Evolutionary conservation across 2,888 invertebrate species (phyloP), one percentile per base, ranked within the genome.

Genomic region (Phalangium opilio): DNA sequence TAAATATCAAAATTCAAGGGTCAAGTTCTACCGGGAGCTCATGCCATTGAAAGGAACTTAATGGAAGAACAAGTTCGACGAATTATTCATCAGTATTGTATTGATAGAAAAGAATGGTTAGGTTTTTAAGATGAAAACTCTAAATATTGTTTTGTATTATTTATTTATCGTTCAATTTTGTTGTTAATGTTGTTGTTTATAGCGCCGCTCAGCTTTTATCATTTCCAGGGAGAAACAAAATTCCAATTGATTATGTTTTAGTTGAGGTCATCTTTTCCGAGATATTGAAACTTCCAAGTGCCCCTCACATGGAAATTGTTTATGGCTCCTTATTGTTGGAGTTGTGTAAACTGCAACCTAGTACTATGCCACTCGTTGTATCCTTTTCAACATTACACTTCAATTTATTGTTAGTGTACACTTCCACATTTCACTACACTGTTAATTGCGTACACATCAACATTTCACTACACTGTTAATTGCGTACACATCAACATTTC

Each of bases 51-150:
- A 66, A 73, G 98, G 50, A 96, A 91, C 67, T 74, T 98, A 1
- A 91, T 99, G 59, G 98, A 99, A 65, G 95, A 96, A 66, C 95
- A 98, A 63, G 72, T 99, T 32, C 81, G 85, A 61, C 86, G 90
- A 59, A 93, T 96, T 34, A 76, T 98, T 54, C 82, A 89, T 63
- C 81, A 84, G 53, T 79, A 85, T 67, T 80, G 81, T 61, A 67
- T 78, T 27, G 95, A 96, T 64, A 73, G 96, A 44, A 95, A 95
- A 67, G 89, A 90, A 63, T 96, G 96, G 78, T 78, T 63, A 57
- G 18, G 15, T 17, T 18, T n/a, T 10, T 38, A 38, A 11, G 2
- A n/a, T 18, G 2, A 15, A 27, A 14, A 10, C n/a, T 46, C 8
- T 20, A 17, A 3, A 49, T 42, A 10, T 7, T 43, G 17, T 36